phyloP scores from a whole-genome alignment of 1,140 invertebrate species.

The Chymomyza costata region DNA sequence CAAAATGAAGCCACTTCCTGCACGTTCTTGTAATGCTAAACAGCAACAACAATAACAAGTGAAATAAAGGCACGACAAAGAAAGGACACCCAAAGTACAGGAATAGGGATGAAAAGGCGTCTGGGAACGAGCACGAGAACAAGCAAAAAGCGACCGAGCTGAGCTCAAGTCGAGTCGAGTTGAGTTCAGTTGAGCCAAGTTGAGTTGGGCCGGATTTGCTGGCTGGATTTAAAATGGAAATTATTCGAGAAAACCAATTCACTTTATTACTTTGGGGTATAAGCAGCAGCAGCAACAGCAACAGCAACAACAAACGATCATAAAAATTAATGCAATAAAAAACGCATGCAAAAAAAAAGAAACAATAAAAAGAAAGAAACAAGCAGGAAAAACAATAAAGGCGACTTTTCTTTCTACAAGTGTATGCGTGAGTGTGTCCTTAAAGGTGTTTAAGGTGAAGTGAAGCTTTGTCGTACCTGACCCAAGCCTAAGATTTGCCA shows the following conservation, averaged over 20 bases:
- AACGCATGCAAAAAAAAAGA: constrained; percentile 48
- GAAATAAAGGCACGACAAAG: constrained; percentile 12
- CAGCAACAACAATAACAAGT: constrained; percentile 14
- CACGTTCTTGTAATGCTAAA: too few species aligned
- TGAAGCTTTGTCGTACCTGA: too few species aligned
- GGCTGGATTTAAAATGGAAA: constrained; percentile 73
- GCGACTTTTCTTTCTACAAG: too few species aligned
- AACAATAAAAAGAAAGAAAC: constrained; percentile 15
- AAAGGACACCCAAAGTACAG: constrained; percentile 10
- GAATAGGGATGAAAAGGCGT: constrained; percentile 20
- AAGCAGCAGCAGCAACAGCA: constrained; percentile 37
- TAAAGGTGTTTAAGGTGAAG: constrained; percentile 22
- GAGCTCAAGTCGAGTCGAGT: too few species aligned
- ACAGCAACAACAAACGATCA: constrained; percentile 52
- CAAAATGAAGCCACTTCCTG: constrained; percentile 62
- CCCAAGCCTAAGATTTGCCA: too few species aligned
- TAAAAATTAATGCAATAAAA: constrained; percentile 73
- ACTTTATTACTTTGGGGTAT: constrained; percentile 72
- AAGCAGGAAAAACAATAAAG: constrained; percentile 26
- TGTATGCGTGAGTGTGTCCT: too few species aligned
- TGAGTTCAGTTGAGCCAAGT: too few species aligned
- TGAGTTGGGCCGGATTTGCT: constrained; percentile 65
- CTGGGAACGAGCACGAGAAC: too few species aligned
- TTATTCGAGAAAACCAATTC: constrained; percentile 71
- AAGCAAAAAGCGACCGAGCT: too few species aligned